A percentile compares a stretch with the other conserved stretches of the same genome.
These are phyloP conservation scores for Hyphantria cunea DNA, from an alignment of 1,140 invertebrate species.

Conservation along the genomic window DNA sequence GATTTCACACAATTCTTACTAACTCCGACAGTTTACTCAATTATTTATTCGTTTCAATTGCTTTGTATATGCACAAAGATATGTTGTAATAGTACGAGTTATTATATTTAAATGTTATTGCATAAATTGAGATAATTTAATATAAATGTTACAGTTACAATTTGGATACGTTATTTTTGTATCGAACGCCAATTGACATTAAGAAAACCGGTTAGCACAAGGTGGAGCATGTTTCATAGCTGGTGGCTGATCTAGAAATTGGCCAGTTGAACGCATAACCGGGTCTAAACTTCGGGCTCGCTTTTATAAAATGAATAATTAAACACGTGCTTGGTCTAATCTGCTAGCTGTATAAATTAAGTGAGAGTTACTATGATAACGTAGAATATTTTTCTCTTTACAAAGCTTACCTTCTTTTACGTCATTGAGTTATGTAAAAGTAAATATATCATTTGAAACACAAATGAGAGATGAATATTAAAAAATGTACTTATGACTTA, in stretches of 20 bases:
- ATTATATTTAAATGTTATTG: neutral
- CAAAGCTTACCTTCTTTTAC: neutral
- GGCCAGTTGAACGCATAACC: constrained; percentile 21
- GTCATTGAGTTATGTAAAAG: too few species aligned
- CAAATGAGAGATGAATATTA: too few species aligned
- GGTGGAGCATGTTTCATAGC: constrained; percentile 8
- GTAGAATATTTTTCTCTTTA: neutral
- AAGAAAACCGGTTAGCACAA: constrained; percentile 17
- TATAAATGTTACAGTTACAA: neutral
- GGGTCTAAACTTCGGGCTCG: constrained; percentile 5
- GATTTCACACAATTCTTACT: too few species aligned
- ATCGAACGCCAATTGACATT: constrained; percentile 11
- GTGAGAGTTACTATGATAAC: constrained; percentile 22
- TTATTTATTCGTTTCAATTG: too few species aligned
- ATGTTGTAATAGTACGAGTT: neutral
- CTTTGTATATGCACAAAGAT: too few species aligned
- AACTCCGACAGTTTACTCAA: too few species aligned
- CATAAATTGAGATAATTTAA: too few species aligned
- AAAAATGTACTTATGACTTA: too few species aligned
- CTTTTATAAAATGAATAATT: constrained; percentile 27
- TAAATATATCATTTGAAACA: too few species aligned
- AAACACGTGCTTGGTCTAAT: constrained; percentile 29
- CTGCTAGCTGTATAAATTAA: constrained; percentile 18
- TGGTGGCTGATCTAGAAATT: constrained; percentile 17
- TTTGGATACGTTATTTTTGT: constrained; percentile 9